Base-by-base conservation (phyloP, 2,797 vertebrate genomes). In the Peromyscus melanophrys region DNA sequence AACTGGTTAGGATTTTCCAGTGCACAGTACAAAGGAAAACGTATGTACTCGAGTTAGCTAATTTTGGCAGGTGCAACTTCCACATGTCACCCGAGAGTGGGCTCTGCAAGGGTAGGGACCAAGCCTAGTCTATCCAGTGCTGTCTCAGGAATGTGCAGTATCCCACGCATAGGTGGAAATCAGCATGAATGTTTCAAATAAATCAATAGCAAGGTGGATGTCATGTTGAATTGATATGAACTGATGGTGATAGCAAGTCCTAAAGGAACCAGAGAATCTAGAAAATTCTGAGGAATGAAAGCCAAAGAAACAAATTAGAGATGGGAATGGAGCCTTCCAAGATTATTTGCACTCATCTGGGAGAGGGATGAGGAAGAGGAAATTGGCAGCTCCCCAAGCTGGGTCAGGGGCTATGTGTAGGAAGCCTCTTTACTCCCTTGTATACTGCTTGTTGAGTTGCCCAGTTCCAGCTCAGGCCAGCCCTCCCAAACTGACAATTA, bases 101-200 rank as follows among this genome's bases (percentile, higher is more conserved):
- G 11, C 25, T 77, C 25, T 8, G 3, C 14, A 21, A 76, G 3
- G 1, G 4, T 2, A 14, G 2, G 1, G 19, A 34, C 13, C 12
- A 46, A n/a, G 34, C 6, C 61, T 52, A 17, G 4, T 17, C 27
- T 46, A 21, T 5, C 59, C 63, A 31, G 16, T 29, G 10, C 9
- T 83, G 1, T 43, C 17, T 34, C 57, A 75, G 3, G 1, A 19
- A 10, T 46, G 13, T 2, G 17, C 6, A 89, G 23, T 46, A 73
- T 6, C 3, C n/a, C 40, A 25, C 0, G 14, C 76, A 75, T 6
- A 77, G 34, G 13, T 21, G 43, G n/a, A 73, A 21, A 85, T 6
- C 6, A 40, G 6, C 23, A 75, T 55, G 29, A 92, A 87, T 1
- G 19, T 85, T 8, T 59, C 4, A 3, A 85, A 11, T 67, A n/a